Base-by-base conservation (phyloP, 2,113 vertebrate genomes). In the Camelus bactrianus region DNA sequence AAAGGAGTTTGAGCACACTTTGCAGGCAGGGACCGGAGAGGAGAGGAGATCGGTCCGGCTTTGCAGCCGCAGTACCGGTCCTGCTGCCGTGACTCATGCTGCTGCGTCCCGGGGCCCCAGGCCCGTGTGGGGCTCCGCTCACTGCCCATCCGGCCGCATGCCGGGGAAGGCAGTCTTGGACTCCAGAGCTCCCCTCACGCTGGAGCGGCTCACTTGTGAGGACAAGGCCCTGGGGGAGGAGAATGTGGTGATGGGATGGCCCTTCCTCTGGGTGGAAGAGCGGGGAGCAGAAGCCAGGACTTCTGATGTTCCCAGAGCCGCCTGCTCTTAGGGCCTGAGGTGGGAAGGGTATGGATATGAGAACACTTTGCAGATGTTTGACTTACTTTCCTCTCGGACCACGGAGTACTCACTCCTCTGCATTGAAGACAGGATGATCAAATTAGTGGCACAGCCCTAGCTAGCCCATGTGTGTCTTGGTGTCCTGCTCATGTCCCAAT, bases 291-390 rank as follows among this genome's bases (percentile, higher is more conserved):
- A 22, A 24, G 7, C 58, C 58, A 13, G 48, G 30, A 24, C 16
- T 58, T 28, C 75, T 32, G 89, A 35, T 19, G 56, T 38, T 56
- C 75, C 48, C 76, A 4, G 32, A 19, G 38, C 46, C n/a, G 30
- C 16, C n/a, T 54, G 79, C 16, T 77, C 52, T 62, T 19, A 20
- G n/a, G 32, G 38, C 30, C 79, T 35, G 19, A 50, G 54, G 38
- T 0, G 1, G 22, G 9, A 46, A 62, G 42, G 4, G 0, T 46
- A 1, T 4, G 20, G n/a, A 12, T n/a, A n/a, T 70, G 28, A 20
- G 70, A 64, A 76, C 6, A 54, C 22, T 30, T 32, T 5, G 54
- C 19, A 15, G 24, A 16, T 19, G 26, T 70, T 20, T 32, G 58
- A 22, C 54, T 77, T 16, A 6, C 30, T 77, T 70, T 30, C 42